Percentiles rank a stretch among this genome's conserved stretches.
These are phyloP conservation scores for Andrena camellia DNA, from an alignment of 2,888 invertebrate species.

Conservation along the genomic window DNA sequence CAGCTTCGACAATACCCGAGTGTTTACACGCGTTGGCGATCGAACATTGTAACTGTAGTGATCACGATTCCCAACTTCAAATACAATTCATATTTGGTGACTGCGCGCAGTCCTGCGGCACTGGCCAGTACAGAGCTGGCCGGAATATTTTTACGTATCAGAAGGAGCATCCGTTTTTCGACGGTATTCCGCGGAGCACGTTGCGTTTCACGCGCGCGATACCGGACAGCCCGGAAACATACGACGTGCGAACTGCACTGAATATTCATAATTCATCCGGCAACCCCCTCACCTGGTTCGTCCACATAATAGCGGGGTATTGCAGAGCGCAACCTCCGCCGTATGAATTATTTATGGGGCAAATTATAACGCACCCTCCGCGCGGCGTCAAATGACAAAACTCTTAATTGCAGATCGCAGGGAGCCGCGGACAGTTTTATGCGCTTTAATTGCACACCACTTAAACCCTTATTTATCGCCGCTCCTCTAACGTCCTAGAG, in stretches of 20 bases:
- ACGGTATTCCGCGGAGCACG: background rate
- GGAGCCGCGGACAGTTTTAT: constrained; percentile 66
- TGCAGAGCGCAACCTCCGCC: constrained; percentile 60
- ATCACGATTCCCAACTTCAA: background rate
- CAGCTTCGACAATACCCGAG: background rate
- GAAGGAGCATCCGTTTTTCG: constrained; percentile 3
- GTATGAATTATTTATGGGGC: constrained; percentile 80
- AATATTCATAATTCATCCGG: constrained; percentile 80
- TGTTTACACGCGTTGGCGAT: background rate
- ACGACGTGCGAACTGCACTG: constrained; percentile 78
- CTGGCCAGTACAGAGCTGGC: too few relatives aligned
- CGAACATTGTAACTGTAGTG: background rate
- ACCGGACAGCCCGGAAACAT: constrained; percentile 64
- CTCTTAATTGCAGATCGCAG: constrained; percentile 70
- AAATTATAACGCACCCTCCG: constrained; percentile 70
- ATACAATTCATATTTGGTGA: background rate
- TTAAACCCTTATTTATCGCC: constrained; percentile 51
- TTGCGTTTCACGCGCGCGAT: constrained; percentile 48
- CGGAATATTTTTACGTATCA: too few relatives aligned
- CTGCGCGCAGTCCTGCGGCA: too few relatives aligned
- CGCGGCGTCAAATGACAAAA: constrained; percentile 70
- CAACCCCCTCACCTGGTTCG: constrained; percentile 56
- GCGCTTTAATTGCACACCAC: constrained; percentile 58
- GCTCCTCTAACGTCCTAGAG: background rate
- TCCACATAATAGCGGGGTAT: constrained; percentile 73